Evolutionary conservation across 1,140 invertebrate genomes (phyloP).

Genomic region (Apis florea): DNA sequence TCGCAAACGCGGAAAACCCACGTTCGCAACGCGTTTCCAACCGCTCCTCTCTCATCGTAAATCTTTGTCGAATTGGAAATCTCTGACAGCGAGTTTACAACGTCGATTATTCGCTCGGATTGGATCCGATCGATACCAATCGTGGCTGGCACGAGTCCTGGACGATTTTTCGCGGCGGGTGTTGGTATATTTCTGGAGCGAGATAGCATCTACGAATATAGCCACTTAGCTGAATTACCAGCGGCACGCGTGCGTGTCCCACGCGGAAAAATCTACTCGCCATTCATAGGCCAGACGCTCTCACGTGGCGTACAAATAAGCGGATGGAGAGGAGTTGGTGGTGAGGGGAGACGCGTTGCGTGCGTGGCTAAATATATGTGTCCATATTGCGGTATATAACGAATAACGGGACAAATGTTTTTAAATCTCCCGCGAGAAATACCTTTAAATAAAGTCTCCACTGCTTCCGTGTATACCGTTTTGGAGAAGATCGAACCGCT

Average conservation of each 20-base stretch:
- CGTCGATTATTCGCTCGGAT: conserved; percentile 23
- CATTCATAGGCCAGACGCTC: conserved; percentile 36
- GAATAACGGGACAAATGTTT: conserved; percentile 1
- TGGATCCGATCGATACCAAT: not conserved
- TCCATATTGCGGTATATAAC: not conserved
- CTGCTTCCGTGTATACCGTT: not conserved
- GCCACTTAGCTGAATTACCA: not conserved
- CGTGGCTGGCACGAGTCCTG: not conserved
- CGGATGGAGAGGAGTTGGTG: not conserved
- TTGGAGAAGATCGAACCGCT: not conserved
- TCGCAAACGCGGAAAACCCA: conserved; percentile 21
- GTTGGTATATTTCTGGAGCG: not conserved
- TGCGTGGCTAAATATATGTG: conserved; percentile 17
- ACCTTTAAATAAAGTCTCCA: conserved; percentile 19
- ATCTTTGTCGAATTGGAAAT: conserved; percentile 24
- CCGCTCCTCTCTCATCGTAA: not conserved
- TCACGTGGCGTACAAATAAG: conserved; percentile 30
- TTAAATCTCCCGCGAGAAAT: conserved; percentile 1
- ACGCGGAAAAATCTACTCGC: conserved; percentile 11
- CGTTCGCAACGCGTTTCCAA: not conserved
- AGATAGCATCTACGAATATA: not conserved
- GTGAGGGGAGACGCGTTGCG: not conserved
- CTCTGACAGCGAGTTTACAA: not conserved
- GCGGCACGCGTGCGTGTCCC: not conserved
- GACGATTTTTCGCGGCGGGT: not conserved